These are phyloP conservation scores for Antigone vipio DNA, from an alignment of 2,113 vertebrate genomes.

Conservation along the genomic window DNA sequence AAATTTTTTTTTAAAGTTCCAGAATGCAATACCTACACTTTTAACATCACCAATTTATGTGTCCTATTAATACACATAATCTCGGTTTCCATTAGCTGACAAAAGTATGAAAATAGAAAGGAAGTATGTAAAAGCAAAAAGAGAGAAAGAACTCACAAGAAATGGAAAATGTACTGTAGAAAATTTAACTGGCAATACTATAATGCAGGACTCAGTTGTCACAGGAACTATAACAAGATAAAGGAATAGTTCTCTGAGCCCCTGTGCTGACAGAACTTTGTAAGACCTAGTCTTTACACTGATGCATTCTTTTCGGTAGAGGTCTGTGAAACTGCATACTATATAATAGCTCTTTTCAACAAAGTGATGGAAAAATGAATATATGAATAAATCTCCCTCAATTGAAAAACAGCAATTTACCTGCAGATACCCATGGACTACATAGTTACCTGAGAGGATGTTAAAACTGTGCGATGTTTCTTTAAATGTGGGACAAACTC, in stretches of 20 bases:
- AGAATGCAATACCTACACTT: slow-evolving; percentile 24
- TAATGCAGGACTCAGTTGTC: background rate
- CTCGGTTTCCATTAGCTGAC: slow-evolving; percentile 35
- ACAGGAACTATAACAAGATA: background rate
- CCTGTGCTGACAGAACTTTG: background rate
- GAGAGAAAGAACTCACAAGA: background rate
- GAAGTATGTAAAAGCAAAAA: background rate
- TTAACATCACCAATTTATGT: background rate
- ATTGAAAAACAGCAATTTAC: background rate
- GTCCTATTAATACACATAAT: slow-evolving; percentile 20
- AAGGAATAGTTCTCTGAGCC: background rate
- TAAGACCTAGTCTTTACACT: background rate
- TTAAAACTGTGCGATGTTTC: background rate
- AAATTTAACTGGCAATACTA: background rate
- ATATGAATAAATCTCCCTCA: background rate
- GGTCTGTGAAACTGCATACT: background rate
- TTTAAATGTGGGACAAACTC: background rate
- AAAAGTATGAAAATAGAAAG: background rate
- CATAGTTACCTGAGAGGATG: background rate
- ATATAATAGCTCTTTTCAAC: background rate
- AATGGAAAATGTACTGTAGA: background rate
- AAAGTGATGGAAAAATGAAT: background rate
- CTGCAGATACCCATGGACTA: background rate
- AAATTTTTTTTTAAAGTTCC: slow-evolving; percentile 46
- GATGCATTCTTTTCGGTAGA: background rate